Percentiles rank a stretch among this genome's conserved stretches.
Conservation (phyloP, 2,888 invertebrate genomes). For the Morpho deidamia region DNA sequence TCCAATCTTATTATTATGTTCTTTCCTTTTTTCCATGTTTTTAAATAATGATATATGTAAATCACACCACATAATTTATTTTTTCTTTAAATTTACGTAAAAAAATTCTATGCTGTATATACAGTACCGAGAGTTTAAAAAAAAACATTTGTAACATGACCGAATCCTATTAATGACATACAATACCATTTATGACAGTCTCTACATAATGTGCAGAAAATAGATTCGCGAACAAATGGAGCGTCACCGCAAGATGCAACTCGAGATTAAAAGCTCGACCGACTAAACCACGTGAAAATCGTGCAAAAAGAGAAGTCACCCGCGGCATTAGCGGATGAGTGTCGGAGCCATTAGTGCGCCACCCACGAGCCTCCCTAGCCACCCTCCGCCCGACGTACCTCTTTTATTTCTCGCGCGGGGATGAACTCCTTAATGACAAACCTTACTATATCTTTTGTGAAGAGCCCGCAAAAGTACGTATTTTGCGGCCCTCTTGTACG, state of each 20-base stretch:
- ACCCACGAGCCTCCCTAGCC: slow-evolving; percentile 35
- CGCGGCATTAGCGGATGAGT: slow-evolving; percentile 79
- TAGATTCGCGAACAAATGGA: slow-evolving; percentile 49
- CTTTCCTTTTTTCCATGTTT: no score
- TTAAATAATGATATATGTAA: no score
- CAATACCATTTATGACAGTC: not conserved
- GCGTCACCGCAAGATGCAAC: slow-evolving; percentile 65
- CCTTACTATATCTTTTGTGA: slow-evolving; percentile 79
- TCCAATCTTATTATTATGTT: no score
- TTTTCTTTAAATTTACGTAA: no score
- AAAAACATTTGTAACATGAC: no score
- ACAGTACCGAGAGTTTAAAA: no score
- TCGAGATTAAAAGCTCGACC: slow-evolving; percentile 74
- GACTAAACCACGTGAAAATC: slow-evolving; percentile 77
- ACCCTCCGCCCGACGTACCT: slow-evolving; percentile 56
- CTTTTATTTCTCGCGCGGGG: slow-evolving; percentile 78
- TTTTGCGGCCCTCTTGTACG: slow-evolving; percentile 76
- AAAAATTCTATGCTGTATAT: no score
- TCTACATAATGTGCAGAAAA: slow-evolving; percentile 16
- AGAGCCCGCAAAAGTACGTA: slow-evolving; percentile 77
- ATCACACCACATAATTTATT: no score
- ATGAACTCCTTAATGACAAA: slow-evolving; percentile 79
- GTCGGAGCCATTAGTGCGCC: slow-evolving; percentile 76
- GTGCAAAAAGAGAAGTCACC: slow-evolving; percentile 77
- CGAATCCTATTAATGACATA: no score